Evolutionary conservation across 1,140 invertebrate species (phyloP), one percentile per base, ranked within the genome.

Genomic region (Philotrypesis tridentata): DNA sequence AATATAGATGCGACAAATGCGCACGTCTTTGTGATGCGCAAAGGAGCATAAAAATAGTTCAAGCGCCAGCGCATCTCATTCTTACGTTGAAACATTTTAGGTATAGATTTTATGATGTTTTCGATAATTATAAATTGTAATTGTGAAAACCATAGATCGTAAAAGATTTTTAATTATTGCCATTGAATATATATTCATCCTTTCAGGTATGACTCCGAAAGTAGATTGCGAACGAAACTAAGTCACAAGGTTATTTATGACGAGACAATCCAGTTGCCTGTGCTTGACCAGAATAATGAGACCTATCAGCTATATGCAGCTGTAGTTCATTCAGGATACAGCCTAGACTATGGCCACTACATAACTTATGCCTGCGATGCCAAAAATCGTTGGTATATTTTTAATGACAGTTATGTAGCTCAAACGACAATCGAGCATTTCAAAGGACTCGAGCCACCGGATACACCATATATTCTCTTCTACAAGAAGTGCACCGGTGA

Each of bases 271-370:
- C 88, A 92, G 61, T 89, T 94, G 83, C 92, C 89, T 61, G 93
- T 91, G 79, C 86, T 90, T 14, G 86, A 76, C 77, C 86, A 67
- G 7, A 25, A 84, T 5, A 85, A 90, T 9, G 91, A 93, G 25
- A 90, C 91, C 8, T 97, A 97, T 88, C 92, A 93, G 12, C 88
- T 97, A 0, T 97, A 96, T 87, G 96, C 96, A 0, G 96, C 96
- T 0, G 95, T 98, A 0, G 95, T 98, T 0, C 97, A 98, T 88
- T 95, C 95, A 0, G 96, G 97, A 2, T 94, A 94, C 17, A 96
- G 94, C 61, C 94, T 96, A 84, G 96, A 97, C 87, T 95, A 95
- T 7, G 97, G 97, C 0, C 97, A 98, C 88, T 97, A 98, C 88
- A 97, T 97, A 86, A 96, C 96, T 0, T 95, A 96, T 85, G 96